phyloP scores from a whole-genome alignment of 2,888 invertebrate species.

The Drosophila leonis region DNA sequence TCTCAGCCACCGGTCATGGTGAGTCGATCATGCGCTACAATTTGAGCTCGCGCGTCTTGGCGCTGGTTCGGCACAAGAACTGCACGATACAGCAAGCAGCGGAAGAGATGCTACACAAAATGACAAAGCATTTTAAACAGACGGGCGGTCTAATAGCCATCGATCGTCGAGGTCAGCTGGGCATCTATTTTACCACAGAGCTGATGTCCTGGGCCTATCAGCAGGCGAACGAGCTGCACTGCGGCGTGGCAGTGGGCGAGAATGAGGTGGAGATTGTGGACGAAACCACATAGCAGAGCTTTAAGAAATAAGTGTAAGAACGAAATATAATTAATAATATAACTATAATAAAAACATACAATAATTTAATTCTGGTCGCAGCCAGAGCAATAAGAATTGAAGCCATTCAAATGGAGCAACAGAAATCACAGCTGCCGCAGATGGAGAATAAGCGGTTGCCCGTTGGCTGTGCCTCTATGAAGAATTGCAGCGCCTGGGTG shows the following conservation, averaged over 20 bases:
- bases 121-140: slow-evolving; percentile 89
- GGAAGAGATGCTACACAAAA: slow-evolving; percentile 87
- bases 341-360: slow-evolving; percentile 1
- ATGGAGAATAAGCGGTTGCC: slow-evolving; percentile 67
- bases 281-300: not conserved
- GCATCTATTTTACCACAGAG: slow-evolving; percentile 89
- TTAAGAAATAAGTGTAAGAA: not conserved
- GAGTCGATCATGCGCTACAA: slow-evolving; percentile 93
- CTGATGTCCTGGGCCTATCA: slow-evolving; percentile 90
- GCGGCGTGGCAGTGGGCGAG: slow-evolving; percentile 87
- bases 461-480: slow-evolving; percentile 64
- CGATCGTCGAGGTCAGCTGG: slow-evolving; percentile 88
- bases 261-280: slow-evolving; percentile 50
- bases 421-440: slow-evolving; percentile 82
- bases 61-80: slow-evolving; percentile 88
- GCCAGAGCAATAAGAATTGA: slow-evolving; percentile 15
- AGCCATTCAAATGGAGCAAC: slow-evolving; percentile 65
- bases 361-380: slow-evolving; percentile 35
- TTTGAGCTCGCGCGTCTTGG: slow-evolving; percentile 90
- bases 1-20: slow-evolving; percentile 93
- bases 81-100: slow-evolving; percentile 88
- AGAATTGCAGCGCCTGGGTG: slow-evolving; percentile 71
- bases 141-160: slow-evolving; percentile 91
- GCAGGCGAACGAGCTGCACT: slow-evolving; percentile 86
- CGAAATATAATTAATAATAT: slow-evolving; percentile 4